These are phyloP conservation scores for Eudyptes chrysolophus DNA, from an alignment of 2,113 vertebrate genomes.

Conservation along the genomic window DNA sequence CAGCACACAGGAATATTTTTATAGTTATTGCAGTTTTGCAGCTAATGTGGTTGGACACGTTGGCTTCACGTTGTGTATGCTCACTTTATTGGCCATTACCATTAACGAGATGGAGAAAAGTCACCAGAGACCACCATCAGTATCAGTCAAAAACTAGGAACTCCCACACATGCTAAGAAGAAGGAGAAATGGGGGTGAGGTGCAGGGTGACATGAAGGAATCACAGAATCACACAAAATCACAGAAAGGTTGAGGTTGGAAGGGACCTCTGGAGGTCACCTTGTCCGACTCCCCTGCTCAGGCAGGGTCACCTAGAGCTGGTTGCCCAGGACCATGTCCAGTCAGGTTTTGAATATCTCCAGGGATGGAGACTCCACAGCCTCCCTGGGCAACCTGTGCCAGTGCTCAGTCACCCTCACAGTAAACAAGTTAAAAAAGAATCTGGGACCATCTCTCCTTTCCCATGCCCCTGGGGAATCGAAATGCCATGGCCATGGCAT, in stretches of 20 bases:
- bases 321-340: not conserved
- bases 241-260: not conserved
- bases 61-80: not conserved
- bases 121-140: not conserved
- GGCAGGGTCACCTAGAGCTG: fast-evolving
- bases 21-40: not conserved
- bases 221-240: not conserved
- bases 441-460: not conserved
- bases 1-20: not conserved
- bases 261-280: not conserved
- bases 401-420: not conserved
- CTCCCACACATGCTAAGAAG: not conserved
- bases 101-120: not conserved
- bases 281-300: not conserved
- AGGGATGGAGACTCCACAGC: not conserved
- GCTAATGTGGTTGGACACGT: not conserved
- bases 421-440: not conserved
- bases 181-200: not conserved
- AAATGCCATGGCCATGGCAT: not conserved
- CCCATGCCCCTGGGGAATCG: not conserved
- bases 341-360: not conserved
- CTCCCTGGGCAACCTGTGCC: not conserved
- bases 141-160: not conserved
- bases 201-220: not conserved
- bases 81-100: not conserved